These are phyloP conservation scores for Orbicella faveolata DNA, from an alignment of 64 coral and sea anemone species.

Conservation along the genomic window DNA sequence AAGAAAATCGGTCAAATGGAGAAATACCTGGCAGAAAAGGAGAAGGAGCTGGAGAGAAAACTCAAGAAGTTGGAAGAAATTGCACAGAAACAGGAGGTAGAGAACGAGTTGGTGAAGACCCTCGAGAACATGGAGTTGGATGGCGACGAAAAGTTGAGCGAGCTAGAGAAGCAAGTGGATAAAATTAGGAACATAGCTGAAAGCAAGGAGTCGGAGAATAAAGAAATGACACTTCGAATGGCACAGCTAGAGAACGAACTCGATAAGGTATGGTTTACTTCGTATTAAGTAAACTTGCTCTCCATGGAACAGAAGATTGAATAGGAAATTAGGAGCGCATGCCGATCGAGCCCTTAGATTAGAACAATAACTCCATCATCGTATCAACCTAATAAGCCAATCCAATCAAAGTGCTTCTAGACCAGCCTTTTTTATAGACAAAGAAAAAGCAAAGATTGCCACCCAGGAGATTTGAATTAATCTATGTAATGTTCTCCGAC, in stretches of 20 bases:
- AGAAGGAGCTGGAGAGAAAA: constrained; percentile 30
- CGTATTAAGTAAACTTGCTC: neutral
- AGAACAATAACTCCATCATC: neutral
- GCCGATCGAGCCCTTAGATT: neutral
- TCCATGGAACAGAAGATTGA: too few species aligned
- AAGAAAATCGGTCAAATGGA: constrained; percentile 56
- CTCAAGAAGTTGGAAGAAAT: constrained; percentile 32
- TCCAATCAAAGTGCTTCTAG: neutral
- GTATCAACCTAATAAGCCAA: too few species aligned
- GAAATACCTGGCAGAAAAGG: constrained; percentile 41
- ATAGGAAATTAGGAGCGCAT: neutral
- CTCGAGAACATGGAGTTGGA: constrained; percentile 76
- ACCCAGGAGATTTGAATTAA: neutral
- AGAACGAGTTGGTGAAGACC: constrained; percentile 66
- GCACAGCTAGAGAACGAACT: constrained; percentile 68
- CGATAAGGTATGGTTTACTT: constrained; percentile 24
- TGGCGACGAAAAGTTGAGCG: constrained; percentile 79
- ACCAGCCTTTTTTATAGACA: neutral
- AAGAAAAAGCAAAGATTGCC: neutral
- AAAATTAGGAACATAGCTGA: constrained; percentile 40
- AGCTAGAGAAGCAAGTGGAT: constrained; percentile 66
- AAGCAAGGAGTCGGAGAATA: constrained; percentile 57
- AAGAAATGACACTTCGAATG: constrained; percentile 42
- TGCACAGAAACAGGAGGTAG: constrained; percentile 48
- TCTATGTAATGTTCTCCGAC: neutral